These are phyloP conservation scores for Hypomecis punctinalis DNA, from an alignment of 2,888 invertebrate species.

Conservation along the genomic window DNA sequence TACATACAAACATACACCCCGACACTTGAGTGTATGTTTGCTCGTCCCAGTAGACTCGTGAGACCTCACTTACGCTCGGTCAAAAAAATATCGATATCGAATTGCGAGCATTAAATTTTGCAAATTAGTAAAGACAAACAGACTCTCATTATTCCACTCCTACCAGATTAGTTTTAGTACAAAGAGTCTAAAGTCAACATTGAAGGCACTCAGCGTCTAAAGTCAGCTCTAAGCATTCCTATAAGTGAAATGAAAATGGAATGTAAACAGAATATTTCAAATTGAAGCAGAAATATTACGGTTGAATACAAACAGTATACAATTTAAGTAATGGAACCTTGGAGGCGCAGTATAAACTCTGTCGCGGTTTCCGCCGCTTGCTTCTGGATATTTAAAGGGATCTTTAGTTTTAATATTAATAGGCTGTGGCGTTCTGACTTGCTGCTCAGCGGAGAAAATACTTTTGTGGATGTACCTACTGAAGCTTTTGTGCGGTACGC, in stretches of 20 bases:
- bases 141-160: too few species aligned
- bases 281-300: constrained; percentile 31
- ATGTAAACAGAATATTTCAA: constrained; percentile 34
- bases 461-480: constrained; percentile 13
- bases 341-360: constrained; percentile 28
- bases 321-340: constrained; percentile 36
- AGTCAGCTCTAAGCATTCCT: constrained; percentile 28
- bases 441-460: constrained; percentile 14
- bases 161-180: too few species aligned
- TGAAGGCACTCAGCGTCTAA: neutral
- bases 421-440: constrained; percentile 14
- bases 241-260: constrained; percentile 32
- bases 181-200: too few species aligned
- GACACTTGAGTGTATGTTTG: too few species aligned
- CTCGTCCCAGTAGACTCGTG: too few species aligned
- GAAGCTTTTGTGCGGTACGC: neutral
- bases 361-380: constrained; percentile 27
- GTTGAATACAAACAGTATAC: constrained; percentile 31
- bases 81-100: too few species aligned
- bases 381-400: constrained; percentile 29
- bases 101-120: too few species aligned
- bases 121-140: too few species aligned
- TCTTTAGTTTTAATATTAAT: constrained; percentile 34
- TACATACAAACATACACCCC: too few species aligned
- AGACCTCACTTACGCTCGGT: too few species aligned